Conservation (phyloP, 2,888 invertebrate species). For the Zhengitettix transpicula region DNA sequence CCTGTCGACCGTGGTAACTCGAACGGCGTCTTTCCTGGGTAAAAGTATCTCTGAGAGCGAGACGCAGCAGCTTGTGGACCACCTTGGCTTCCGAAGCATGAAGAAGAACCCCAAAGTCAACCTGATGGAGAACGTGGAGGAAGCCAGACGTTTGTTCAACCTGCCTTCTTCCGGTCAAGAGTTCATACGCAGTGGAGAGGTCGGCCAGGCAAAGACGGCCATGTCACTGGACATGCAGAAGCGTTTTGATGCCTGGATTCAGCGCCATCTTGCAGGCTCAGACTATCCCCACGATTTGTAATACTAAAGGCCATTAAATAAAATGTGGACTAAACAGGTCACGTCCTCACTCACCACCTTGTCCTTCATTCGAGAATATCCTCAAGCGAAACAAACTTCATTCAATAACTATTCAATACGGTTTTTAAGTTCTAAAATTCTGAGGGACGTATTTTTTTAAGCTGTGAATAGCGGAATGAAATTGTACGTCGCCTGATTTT, state of each 20-base stretch:
- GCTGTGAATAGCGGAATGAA: too few species aligned
- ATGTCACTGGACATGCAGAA: background rate
- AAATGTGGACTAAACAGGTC: too few species aligned
- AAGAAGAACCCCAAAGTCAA: constrained; percentile 32
- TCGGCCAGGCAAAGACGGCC: background rate
- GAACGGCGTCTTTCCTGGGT: background rate
- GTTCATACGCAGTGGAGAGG: background rate
- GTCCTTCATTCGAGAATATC: too few species aligned
- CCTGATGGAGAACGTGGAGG: constrained; percentile 17
- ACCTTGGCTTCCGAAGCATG: constrained; percentile 31
- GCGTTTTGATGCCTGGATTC: background rate
- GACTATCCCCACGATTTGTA: background rate
- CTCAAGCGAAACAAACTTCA: too few species aligned
- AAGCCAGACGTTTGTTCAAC: constrained; percentile 3
- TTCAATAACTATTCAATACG: too few species aligned
- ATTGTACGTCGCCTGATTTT: too few species aligned
- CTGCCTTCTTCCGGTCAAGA: background rate
- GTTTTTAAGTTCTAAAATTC: too few species aligned
- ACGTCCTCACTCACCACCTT: too few species aligned
- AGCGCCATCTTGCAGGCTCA: background rate
- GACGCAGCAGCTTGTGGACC: background rate
- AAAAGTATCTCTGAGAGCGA: background rate
- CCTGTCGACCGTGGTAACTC: background rate
- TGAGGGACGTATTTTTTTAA: too few species aligned
- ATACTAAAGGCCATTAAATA: too few species aligned